Evolutionary conservation across 2,888 invertebrate genomes (phyloP).

Genomic region (Macaria notata): DNA sequence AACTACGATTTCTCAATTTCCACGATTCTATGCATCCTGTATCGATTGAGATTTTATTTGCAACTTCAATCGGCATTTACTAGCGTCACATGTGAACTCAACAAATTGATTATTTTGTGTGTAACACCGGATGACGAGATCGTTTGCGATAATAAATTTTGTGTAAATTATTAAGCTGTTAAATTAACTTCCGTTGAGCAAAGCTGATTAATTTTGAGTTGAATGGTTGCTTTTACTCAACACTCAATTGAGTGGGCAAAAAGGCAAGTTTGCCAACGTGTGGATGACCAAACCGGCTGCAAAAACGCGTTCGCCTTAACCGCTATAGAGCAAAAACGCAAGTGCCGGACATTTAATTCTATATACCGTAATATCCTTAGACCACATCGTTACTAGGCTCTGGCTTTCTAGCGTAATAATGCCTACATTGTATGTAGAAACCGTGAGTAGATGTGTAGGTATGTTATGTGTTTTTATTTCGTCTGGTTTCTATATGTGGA

Average conservation of each 20-base stretch:
- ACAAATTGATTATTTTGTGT: background rate
- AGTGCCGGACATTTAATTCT: slow-evolving; percentile 19
- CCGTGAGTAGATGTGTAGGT: slow-evolving; percentile 23
- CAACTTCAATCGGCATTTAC: slow-evolving; percentile 8
- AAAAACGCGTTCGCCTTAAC: slow-evolving; percentile 8
- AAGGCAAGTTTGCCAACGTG: background rate
- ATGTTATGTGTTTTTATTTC: slow-evolving; percentile 27
- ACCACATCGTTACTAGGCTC: slow-evolving; percentile 22
- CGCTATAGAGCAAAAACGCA: slow-evolving; percentile 14
- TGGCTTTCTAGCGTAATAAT: slow-evolving; percentile 17
- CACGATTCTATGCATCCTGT: slow-evolving; percentile 44
- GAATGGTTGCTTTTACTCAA: slow-evolving; percentile 3
- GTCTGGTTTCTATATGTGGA: slow-evolving; percentile 38
- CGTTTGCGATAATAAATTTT: too few relatives aligned
- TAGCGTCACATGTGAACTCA: slow-evolving; percentile 1
- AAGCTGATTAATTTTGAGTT: slow-evolving; percentile 2
- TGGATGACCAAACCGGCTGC: slow-evolving; percentile 5
- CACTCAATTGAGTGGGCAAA: background rate
- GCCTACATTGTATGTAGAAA: slow-evolving; percentile 36
- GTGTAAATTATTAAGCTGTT: too few relatives aligned
- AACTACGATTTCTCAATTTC: slow-evolving; percentile 37
- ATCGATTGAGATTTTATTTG: slow-evolving; percentile 30
- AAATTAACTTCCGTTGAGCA: too few relatives aligned
- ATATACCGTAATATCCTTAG: slow-evolving; percentile 25
- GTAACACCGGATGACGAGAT: slow-evolving; percentile 10